Conservation (phyloP, 2,113 vertebrate species). For the Grammomys dolichurus region DNA sequence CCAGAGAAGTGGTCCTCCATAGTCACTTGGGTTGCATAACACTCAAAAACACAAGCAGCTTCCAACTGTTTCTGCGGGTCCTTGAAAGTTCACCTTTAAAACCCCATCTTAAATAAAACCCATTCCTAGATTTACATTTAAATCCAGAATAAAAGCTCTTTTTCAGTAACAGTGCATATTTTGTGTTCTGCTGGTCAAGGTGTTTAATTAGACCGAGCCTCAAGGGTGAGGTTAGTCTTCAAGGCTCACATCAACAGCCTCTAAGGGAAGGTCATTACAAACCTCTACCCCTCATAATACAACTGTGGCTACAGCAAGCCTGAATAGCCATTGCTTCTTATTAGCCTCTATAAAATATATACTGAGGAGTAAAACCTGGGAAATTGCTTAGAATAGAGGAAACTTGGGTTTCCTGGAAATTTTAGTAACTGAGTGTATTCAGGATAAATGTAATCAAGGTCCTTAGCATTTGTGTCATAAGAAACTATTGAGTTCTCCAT, state of each 20-base stretch:
- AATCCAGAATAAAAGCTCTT: background rate
- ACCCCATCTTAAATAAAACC: background rate
- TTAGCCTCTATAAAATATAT: background rate
- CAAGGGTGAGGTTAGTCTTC: background rate
- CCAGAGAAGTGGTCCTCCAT: background rate
- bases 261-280: background rate
- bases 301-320: background rate
- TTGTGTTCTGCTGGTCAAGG: background rate
- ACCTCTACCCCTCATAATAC: background rate
- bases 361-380: background rate
- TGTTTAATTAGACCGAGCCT: background rate
- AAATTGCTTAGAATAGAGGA: background rate
- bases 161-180: background rate
- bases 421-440: background rate
- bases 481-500: background rate
- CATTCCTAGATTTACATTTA: conserved; percentile 40
- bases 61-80: background rate
- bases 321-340: background rate
- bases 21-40: background rate
- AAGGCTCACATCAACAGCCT: background rate
- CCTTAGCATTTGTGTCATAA: background rate
- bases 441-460: background rate
- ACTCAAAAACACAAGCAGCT: background rate
- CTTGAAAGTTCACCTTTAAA: conserved; percentile 36
- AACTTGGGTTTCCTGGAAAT: background rate